Evolutionary conservation across 2,888 invertebrate genomes (phyloP).

Genomic region (Eumacrocentrus americanus): DNA sequence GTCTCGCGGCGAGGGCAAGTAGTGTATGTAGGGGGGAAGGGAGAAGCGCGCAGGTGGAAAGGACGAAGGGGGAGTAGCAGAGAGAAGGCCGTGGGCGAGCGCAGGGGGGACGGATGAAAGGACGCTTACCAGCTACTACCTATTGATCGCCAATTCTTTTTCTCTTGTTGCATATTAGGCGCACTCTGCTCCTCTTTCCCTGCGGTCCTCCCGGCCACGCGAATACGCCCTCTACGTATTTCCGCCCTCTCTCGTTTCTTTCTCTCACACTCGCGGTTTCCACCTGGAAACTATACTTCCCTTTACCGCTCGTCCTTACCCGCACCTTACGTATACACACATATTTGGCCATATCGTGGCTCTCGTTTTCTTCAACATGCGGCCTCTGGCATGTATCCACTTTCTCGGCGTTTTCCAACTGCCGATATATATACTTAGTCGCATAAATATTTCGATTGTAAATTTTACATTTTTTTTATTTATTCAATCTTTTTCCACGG

Average conservation of each 20-base stretch:
- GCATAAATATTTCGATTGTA: no score
- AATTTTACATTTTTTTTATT: no score
- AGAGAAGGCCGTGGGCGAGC: constrained; percentile 34
- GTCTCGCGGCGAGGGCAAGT: constrained; percentile 43
- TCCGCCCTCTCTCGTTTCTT: constrained; percentile 37
- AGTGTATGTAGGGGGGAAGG: constrained; percentile 32
- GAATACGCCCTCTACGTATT: constrained; percentile 35
- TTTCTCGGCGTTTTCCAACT: no score
- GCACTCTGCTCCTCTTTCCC: constrained; percentile 52
- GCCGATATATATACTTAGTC: no score
- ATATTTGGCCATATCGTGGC: no score
- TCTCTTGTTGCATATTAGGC: constrained; percentile 62
- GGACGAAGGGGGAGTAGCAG: constrained; percentile 29
- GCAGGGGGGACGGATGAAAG: constrained; percentile 58
- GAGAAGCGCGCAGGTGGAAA: constrained; percentile 40
- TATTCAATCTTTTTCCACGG: no score
- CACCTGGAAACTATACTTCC: no score
- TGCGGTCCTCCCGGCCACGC: constrained; percentile 34
- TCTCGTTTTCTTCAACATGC: no score
- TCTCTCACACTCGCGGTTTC: constrained; percentile 32
- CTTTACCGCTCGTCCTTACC: no score
- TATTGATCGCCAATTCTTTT: constrained; percentile 62
- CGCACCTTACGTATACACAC: no score
- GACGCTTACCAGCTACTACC: constrained; percentile 62
- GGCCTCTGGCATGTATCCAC: no score